These are phyloP conservation scores for Uropsilus gracilis DNA, from an alignment of 2,113 vertebrate species.

Conservation along the genomic window DNA sequence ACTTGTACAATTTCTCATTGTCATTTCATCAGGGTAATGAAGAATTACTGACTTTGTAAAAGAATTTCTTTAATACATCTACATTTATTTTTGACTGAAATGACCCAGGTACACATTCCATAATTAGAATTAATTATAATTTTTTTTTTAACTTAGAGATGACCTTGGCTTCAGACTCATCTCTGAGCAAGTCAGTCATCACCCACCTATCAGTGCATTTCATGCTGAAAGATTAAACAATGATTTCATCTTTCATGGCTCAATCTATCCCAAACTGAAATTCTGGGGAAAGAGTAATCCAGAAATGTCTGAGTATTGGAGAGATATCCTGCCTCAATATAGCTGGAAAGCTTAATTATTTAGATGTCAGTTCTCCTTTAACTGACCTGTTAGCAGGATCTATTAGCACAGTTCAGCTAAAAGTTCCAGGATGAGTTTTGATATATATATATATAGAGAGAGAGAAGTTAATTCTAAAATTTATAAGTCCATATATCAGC, in stretches of 20 bases:
- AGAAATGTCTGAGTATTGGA: not conserved
- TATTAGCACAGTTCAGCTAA: not conserved
- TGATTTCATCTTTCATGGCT: slow-evolving; percentile 96
- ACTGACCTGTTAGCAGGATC: not conserved
- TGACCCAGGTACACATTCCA: too few species aligned
- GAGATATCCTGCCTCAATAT: not conserved
- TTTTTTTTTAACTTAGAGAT: slow-evolving; percentile 86
- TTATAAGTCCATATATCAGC: not conserved
- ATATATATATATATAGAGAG: not conserved
- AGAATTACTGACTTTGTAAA: not conserved
- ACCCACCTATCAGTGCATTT: slow-evolving; percentile 97
- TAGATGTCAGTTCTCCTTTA: not conserved
- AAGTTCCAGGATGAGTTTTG: not conserved
- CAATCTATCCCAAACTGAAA: slow-evolving; percentile 97
- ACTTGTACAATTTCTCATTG: not conserved
- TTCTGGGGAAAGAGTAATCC: slow-evolving; percentile 97
- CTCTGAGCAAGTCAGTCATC: slow-evolving; percentile 98
- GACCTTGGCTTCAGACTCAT: slow-evolving; percentile 95
- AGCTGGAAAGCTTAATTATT: not conserved
- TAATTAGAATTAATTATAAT: not conserved
- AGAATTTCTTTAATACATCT: not conserved
- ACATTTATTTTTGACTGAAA: not conserved
- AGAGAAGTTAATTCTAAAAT: not conserved
- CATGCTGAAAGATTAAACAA: slow-evolving; percentile 93
- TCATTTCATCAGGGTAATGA: not conserved